Evolutionary conservation across 1,140 invertebrate genomes (phyloP).

Genomic region (Hermetia illucens): DNA sequence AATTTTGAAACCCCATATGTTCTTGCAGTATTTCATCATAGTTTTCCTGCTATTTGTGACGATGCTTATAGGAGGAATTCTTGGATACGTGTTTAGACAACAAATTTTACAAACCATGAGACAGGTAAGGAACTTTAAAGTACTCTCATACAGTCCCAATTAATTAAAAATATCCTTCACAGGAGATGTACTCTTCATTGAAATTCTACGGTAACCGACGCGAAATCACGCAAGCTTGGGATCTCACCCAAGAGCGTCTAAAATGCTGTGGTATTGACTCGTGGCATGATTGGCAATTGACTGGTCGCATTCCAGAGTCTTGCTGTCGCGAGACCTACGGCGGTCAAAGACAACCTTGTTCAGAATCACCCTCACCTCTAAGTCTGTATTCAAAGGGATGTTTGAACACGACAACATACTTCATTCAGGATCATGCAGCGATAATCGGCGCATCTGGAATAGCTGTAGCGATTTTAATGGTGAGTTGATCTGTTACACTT

Average conservation of each 20-base stretch:
- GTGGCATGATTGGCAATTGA: slow-evolving; percentile 66
- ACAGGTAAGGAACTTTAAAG: slow-evolving; percentile 18
- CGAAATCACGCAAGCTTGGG: slow-evolving; percentile 65
- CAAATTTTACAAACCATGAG: slow-evolving; percentile 57
- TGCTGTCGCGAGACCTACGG: slow-evolving; percentile 61
- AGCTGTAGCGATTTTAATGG: slow-evolving; percentile 64
- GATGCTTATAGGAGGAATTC: slow-evolving; percentile 74
- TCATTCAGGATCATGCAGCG: slow-evolving; percentile 60
- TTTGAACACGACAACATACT: slow-evolving; percentile 48
- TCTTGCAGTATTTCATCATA: slow-evolving; percentile 71
- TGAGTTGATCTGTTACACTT: slow-evolving; percentile 8
- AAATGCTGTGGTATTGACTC: slow-evolving; percentile 69
- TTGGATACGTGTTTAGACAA: slow-evolving; percentile 76
- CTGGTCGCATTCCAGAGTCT: slow-evolving; percentile 55
- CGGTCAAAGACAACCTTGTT: slow-evolving; percentile 48
- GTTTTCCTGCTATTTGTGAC: slow-evolving; percentile 74
- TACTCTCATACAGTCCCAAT: not conserved
- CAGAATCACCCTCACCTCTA: slow-evolving; percentile 37
- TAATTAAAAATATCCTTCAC: not conserved
- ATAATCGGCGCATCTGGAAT: slow-evolving; percentile 69
- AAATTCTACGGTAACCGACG: slow-evolving; percentile 49
- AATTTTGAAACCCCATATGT: slow-evolving; percentile 1
- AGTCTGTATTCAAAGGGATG: slow-evolving; percentile 62
- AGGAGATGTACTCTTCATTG: slow-evolving; percentile 63
- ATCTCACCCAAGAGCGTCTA: slow-evolving; percentile 61